Evolutionary conservation across 2,888 invertebrate genomes (phyloP).

Genomic region (Melinopterus prodromus): DNA sequence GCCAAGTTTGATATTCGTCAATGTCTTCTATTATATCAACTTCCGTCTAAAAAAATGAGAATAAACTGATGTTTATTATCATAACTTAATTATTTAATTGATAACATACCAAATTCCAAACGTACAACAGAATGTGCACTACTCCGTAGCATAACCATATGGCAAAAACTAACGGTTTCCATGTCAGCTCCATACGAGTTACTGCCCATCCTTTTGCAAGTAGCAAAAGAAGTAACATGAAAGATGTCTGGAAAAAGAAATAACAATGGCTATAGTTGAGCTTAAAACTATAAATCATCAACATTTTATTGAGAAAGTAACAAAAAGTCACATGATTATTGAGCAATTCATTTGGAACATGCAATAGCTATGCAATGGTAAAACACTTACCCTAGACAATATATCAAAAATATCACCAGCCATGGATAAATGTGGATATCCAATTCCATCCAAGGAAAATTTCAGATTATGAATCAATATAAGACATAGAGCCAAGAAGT

Average conservation of each 20-base stretch:
- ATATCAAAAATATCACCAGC: conserved; percentile 94
- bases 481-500: conserved; percentile 85
- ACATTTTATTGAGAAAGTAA: neutral
- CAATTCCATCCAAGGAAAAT: conserved; percentile 91
- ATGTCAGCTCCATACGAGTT: conserved; percentile 86
- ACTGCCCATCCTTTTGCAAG: conserved; percentile 98
- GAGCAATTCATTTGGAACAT: neutral
- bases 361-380: neutral
- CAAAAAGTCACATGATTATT: neutral
- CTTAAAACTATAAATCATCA: too few relatives aligned
- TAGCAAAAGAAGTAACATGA: conserved; percentile 90
- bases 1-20: conserved; percentile 98
- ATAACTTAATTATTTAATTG: neutral
- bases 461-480: conserved; percentile 89
- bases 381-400: conserved; percentile 79
- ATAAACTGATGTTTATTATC: conserved; percentile 8
- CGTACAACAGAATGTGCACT: conserved; percentile 90
- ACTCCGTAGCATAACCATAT: conserved; percentile 93
- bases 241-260: conserved; percentile 76
- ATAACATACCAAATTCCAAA: conserved; percentile 91
- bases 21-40: conserved; percentile 96
- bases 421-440: conserved; percentile 81
- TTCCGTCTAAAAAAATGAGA: conserved; percentile 76
- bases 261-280: neutral
- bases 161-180: conserved; percentile 83